Evolutionary conservation across 2,888 invertebrate species (phyloP).

Genomic region (Sicus ferrugineus): DNA sequence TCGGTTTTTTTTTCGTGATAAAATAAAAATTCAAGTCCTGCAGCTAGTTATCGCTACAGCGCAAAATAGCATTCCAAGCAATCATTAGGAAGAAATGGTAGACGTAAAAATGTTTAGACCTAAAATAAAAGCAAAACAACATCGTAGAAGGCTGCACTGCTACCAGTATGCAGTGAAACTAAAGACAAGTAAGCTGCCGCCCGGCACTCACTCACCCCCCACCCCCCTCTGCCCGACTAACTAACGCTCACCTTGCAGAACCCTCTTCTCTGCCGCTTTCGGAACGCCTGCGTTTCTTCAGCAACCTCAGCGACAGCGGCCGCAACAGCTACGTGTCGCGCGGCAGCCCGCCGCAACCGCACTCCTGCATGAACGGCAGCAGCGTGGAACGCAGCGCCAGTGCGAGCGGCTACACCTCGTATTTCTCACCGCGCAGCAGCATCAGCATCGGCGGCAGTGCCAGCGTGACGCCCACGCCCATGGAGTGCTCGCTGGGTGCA

Average conservation of each 20-base stretch:
- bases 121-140: neutral
- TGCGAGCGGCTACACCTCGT: conserved; percentile 35
- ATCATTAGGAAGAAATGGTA: too few species aligned
- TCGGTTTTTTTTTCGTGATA: neutral
- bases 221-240: neutral
- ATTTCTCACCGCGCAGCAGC: conserved; percentile 50
- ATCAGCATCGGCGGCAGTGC: conserved; percentile 46
- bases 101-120: too few species aligned
- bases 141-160: neutral
- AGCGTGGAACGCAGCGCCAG: conserved; percentile 50
- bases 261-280: conserved; percentile 62
- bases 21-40: neutral
- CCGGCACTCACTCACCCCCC: neutral
- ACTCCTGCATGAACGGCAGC: conserved; percentile 26
- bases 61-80: too few species aligned
- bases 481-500: conserved; percentile 43
- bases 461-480: conserved; percentile 54
- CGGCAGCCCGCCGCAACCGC: conserved; percentile 44
- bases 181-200: conserved; percentile 2
- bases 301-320: conserved; percentile 52
- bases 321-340: conserved; percentile 41
- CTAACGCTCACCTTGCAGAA: conserved; percentile 46
- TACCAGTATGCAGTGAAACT: neutral
- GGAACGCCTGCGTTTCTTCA: conserved; percentile 61
- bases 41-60: too few species aligned